A percentile compares a stretch with the other conserved stretches of the same genome.
Conservation (phyloP, 2,797 vertebrate genomes). For the Pangasius sanitwongsei region DNA sequence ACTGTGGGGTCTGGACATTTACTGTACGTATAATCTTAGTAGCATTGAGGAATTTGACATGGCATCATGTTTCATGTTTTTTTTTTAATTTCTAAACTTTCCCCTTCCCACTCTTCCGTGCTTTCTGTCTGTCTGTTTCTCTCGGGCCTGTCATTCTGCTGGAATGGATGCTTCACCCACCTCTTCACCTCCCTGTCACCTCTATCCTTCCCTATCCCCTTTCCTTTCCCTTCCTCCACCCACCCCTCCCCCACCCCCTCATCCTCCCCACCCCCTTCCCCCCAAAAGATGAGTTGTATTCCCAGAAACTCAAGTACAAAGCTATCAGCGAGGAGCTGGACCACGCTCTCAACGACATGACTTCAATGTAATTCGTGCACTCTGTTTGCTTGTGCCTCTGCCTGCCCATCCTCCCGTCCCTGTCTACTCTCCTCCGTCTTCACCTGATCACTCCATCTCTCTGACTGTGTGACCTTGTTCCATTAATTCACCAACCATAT, state of each 20-base stretch:
- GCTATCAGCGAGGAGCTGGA: conserved; percentile 99
- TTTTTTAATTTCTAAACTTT: conserved; percentile 52
- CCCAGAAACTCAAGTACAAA: conserved; percentile 99
- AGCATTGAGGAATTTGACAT: conserved; percentile 37
- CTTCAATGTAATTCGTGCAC: conserved; percentile 93
- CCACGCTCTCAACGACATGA: conserved; percentile 99
- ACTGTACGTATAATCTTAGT: conserved; percentile 32
- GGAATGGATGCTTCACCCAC: conserved; percentile 67
- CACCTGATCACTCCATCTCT: background rate
- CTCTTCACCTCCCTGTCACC: conserved; percentile 58
- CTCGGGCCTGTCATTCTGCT: conserved; percentile 50
- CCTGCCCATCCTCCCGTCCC: conserved; percentile 5
- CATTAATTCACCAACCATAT: conserved; percentile 12
- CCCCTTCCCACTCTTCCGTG: conserved; percentile 33
- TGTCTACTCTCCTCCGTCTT: conserved; percentile 18
- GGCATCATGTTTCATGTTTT: conserved; percentile 42
- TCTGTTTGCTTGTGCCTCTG: conserved; percentile 64
- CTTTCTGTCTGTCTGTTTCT: conserved; percentile 53
- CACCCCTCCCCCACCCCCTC: conserved; percentile 30
- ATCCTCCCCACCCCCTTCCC: background rate
- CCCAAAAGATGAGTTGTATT: conserved; percentile 93
- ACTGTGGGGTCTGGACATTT: background rate
- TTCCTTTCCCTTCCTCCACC: conserved; percentile 57
- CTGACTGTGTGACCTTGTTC: conserved; percentile 10
- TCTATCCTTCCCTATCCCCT: conserved; percentile 62